These are phyloP conservation scores for Montipora capricornis DNA, from an alignment of 64 coral and sea anemone species.

Conservation along the genomic window DNA sequence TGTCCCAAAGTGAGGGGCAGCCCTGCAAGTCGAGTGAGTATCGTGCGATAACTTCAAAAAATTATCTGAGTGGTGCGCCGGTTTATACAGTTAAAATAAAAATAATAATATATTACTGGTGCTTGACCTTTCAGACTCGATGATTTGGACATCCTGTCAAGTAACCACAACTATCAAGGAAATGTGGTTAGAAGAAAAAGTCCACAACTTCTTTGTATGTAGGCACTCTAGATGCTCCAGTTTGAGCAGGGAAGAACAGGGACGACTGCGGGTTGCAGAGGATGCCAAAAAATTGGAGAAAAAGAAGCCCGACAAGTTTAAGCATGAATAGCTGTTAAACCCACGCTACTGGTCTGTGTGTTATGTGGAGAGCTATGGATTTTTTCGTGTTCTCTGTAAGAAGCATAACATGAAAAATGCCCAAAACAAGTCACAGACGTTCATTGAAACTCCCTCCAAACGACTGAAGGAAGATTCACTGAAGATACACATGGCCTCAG, in stretches of 20 bases:
- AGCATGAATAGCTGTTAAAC: conserved; percentile 20
- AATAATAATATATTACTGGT: conserved; percentile 2
- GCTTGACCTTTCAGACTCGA: conserved; percentile 17
- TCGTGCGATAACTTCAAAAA: not conserved
- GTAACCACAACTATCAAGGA: conserved; percentile 18
- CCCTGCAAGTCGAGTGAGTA: not conserved
- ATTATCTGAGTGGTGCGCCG: too few species aligned
- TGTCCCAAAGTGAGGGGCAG: not conserved
- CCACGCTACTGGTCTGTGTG: conserved; percentile 24
- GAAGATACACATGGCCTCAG: not conserved
- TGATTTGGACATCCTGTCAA: conserved; percentile 15
- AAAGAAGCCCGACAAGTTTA: conserved; percentile 35
- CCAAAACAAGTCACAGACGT: conserved; percentile 18
- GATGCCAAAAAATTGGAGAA: conserved; percentile 10
- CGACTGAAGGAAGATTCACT: not conserved
- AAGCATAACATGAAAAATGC: not conserved
- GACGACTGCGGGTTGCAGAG: too few species aligned
- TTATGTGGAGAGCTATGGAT: conserved; percentile 30
- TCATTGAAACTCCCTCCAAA: conserved; percentile 8
- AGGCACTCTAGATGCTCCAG: conserved; percentile 1
- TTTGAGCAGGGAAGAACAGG: conserved; percentile 30
- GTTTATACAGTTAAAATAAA: not conserved
- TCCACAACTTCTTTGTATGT: conserved; percentile 21
- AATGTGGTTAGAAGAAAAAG: conserved; percentile 30
- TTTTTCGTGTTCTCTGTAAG: conserved; percentile 20